A percentile compares a stretch with the other conserved stretches of the same genome.
phyloP scores from a whole-genome alignment of 2,113 vertebrate genomes.

The Nesogale talazaci region DNA sequence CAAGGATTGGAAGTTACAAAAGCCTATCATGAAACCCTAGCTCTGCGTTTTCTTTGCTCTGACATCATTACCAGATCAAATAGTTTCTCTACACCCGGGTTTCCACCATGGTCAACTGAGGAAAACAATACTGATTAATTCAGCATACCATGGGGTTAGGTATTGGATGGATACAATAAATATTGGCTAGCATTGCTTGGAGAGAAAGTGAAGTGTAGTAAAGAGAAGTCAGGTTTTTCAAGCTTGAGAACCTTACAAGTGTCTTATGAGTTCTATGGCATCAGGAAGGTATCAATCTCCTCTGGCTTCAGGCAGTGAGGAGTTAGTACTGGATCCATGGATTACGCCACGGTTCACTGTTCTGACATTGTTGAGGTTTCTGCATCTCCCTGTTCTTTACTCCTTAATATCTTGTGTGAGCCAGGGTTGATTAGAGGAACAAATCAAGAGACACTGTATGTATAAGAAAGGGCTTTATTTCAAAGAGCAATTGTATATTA shows the following conservation, averaged over 20 bases:
- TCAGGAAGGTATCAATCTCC: neutral
- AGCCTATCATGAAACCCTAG: neutral
- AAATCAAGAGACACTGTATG: too few relatives aligned
- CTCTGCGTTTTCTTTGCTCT: neutral
- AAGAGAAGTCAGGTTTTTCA: neutral
- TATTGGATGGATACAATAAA: too few relatives aligned
- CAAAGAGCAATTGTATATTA: too few relatives aligned
- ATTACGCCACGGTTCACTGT: too few relatives aligned
- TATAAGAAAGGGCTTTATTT: too few relatives aligned
- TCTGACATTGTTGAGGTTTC: neutral
- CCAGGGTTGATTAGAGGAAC: too few relatives aligned
- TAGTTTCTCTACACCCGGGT: neutral
- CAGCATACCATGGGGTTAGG: neutral
- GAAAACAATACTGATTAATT: neutral
- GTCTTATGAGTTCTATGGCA: neutral
- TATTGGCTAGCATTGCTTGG: neutral
- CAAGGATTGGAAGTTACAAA: neutral
- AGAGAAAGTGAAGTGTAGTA: neutral
- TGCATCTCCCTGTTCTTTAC: rapidly evolving
- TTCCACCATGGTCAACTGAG: neutral
- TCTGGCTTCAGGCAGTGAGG: neutral
- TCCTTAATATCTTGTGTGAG: too few relatives aligned
- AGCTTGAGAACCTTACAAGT: neutral
- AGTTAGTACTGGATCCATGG: neutral
- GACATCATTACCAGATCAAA: neutral